phyloP scores from a whole-genome alignment of 2,888 invertebrate species.

The Plemyria rubiginata region DNA sequence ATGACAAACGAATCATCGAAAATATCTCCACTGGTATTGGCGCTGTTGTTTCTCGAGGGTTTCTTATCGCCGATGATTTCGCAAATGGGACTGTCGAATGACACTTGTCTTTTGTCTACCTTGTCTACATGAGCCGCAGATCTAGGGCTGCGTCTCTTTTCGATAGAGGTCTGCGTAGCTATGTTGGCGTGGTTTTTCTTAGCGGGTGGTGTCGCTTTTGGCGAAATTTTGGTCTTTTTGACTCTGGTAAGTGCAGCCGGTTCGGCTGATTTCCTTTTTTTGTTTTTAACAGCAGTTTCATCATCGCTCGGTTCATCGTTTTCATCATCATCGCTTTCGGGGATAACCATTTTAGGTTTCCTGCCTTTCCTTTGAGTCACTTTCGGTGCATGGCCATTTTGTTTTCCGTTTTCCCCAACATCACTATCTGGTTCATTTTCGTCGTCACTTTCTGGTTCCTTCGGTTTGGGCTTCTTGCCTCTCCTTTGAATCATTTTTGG shows the following conservation, averaged over 20 bases:
- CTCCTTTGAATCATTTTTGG: slow-evolving; percentile 15
- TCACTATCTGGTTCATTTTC: slow-evolving; percentile 20
- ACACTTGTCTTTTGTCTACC: slow-evolving; percentile 56
- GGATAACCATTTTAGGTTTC: slow-evolving; percentile 35
- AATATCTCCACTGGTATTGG: slow-evolving; percentile 72
- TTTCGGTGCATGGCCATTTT: slow-evolving; percentile 32
- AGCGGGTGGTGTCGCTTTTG: slow-evolving; percentile 70
- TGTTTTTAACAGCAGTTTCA: slow-evolving; percentile 45
- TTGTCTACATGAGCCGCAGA: slow-evolving; percentile 1
- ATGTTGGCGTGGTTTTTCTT: slow-evolving; percentile 71
- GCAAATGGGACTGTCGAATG: slow-evolving; percentile 72
- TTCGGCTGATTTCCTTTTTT: slow-evolving; percentile 66
- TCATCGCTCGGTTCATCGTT: slow-evolving; percentile 18
- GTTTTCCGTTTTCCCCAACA: slow-evolving; percentile 5
- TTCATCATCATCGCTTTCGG: slow-evolving; percentile 49
- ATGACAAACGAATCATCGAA: slow-evolving; percentile 76
- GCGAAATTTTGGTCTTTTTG: slow-evolving; percentile 65
- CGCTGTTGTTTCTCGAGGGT: slow-evolving; percentile 45
- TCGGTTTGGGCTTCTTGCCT: slow-evolving; percentile 38
- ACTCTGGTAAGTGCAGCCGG: slow-evolving; percentile 61
- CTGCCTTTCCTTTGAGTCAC: slow-evolving; percentile 38
- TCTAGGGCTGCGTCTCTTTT: slow-evolving; percentile 57
- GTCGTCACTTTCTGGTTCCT: slow-evolving; percentile 46
- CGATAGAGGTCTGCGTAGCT: slow-evolving; percentile 73
- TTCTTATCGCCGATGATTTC: slow-evolving; percentile 61